These are phyloP conservation scores for Cottoperca gobio DNA, from an alignment of 2,797 vertebrate genomes.

Conservation along the genomic window DNA sequence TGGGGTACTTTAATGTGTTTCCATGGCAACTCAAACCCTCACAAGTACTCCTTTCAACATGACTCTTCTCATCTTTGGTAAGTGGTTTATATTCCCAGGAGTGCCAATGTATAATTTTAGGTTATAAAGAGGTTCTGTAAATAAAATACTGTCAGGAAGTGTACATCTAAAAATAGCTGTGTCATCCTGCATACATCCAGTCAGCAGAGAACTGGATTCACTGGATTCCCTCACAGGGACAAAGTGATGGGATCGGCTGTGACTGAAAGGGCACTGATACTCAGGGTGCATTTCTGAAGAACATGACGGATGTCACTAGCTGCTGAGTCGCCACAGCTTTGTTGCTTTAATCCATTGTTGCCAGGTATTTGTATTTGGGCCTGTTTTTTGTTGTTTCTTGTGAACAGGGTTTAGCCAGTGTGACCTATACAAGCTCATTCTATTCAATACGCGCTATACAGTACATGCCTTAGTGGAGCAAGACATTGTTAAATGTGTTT, in stretches of 20 bases:
- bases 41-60: not conserved
- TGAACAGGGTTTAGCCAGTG: not conserved
- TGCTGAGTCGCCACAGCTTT: not conserved
- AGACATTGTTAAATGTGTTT: not conserved
- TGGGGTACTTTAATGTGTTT: slow-evolving; percentile 11
- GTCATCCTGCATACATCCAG: not conserved
- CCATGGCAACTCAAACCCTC: slow-evolving; percentile 21
- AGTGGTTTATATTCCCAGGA: not conserved
- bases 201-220: not conserved
- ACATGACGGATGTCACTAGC: slow-evolving; percentile 5
- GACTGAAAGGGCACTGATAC: slow-evolving; percentile 24
- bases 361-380: not conserved
- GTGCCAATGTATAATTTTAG: not conserved
- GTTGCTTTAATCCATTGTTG: not conserved
- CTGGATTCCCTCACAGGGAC: slow-evolving; percentile 9
- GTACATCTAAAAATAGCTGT: not conserved
- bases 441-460: not conserved
- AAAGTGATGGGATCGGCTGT: slow-evolving; percentile 7
- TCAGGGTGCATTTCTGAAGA: slow-evolving; percentile 15
- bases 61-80: slow-evolving; percentile 9
- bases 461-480: not conserved
- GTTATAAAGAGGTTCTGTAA: not conserved
- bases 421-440: not conserved
- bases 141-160: not conserved
- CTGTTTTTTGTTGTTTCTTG: not conserved